Evolutionary conservation across 2,113 vertebrate genomes (phyloP).

Genomic region (Petrocephalus microphthalmus): DNA sequence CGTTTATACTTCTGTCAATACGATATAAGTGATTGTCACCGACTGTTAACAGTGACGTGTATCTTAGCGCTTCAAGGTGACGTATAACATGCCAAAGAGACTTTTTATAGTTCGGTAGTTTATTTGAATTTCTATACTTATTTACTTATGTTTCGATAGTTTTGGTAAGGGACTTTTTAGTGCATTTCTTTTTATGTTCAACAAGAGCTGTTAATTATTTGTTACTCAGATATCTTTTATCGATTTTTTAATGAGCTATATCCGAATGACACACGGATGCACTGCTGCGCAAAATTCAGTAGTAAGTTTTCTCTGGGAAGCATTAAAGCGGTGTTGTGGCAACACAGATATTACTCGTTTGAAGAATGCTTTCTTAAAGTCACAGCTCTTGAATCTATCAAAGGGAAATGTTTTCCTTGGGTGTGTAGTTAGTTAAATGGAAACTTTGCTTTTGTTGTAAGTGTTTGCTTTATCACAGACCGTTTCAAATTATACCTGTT

Average conservation of each 20-base stretch:
- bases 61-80: not conserved
- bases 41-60: not conserved
- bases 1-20: not conserved
- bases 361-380: not conserved
- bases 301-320: not conserved
- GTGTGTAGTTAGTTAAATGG: slow-evolving; percentile 9
- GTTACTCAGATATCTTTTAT: not conserved
- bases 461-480: slow-evolving; percentile 3
- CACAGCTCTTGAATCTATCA: not conserved
- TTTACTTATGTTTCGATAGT: not conserved
- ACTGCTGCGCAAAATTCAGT: not conserved
- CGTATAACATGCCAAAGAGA: not conserved
- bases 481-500: not conserved
- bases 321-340: not conserved
- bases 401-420: slow-evolving; percentile 6
- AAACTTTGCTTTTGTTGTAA: slow-evolving; percentile 4
- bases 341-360: not conserved
- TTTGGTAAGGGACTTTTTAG: not conserved
- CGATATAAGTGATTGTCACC: not conserved
- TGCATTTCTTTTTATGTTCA: not conserved
- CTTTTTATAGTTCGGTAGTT: not conserved
- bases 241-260: not conserved
- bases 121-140: not conserved
- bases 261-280: not conserved
- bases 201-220: not conserved